phyloP scores from a whole-genome alignment of 2,797 vertebrate genomes.

The Melopsittacus undulatus region DNA sequence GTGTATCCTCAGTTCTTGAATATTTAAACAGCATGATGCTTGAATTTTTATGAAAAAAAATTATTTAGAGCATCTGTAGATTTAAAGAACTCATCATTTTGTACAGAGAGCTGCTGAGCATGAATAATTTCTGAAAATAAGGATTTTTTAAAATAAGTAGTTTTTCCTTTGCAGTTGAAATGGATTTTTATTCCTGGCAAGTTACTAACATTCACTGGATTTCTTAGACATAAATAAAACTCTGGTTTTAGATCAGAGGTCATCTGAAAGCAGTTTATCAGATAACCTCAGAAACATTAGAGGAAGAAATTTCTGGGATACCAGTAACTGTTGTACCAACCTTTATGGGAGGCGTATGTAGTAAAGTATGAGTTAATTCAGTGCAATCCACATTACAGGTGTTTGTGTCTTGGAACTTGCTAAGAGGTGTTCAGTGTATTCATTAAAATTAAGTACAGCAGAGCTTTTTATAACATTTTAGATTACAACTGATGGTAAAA shows the following conservation, averaged over 20 bases:
- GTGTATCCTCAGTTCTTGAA: background rate
- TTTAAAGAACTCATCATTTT: background rate
- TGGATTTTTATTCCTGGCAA: background rate
- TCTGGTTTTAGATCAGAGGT: background rate
- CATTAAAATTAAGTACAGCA: background rate
- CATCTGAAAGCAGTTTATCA: background rate
- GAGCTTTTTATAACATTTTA: background rate
- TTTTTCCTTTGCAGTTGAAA: background rate
- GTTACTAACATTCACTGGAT: background rate
- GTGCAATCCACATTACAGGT: background rate
- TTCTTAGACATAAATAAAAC: background rate
- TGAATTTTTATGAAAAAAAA: background rate
- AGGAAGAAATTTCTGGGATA: background rate
- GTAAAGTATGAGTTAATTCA: background rate
- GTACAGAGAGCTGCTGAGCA: background rate
- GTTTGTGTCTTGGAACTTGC: background rate
- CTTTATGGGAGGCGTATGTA: background rate
- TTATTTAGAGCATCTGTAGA: background rate
- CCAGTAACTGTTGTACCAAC: background rate
- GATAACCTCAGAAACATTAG: background rate
- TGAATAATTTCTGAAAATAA: background rate
- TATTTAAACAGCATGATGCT: background rate
- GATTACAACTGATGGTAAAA: background rate
- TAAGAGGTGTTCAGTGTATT: background rate
- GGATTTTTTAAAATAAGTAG: background rate